Evolutionary conservation across 2,797 vertebrate species (phyloP), one percentile per base, ranked within the genome.

Genomic region (Oreochromis mossambicus): DNA sequence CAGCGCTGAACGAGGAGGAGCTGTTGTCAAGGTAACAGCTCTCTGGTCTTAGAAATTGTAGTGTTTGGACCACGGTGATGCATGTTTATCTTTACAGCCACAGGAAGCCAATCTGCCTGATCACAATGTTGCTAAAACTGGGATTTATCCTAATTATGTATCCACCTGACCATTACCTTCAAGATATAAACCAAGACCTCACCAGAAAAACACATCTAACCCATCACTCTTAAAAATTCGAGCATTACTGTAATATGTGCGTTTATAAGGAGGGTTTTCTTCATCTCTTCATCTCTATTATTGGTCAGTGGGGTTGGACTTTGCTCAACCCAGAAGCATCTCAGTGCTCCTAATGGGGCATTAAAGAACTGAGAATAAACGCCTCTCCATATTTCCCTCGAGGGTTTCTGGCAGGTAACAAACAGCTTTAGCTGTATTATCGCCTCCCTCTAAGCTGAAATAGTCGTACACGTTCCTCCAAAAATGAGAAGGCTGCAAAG

Each of bases 1-100:
- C 80, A 19, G 61, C 26, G 36, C 75, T 41, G 83, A 84, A 61
- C 7, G 3, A 80, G 86, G 77, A 43, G 19, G 83, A 70, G 83
- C 61, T 2, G 94, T 95, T 93, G 92, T 88, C 95, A 94, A 77
- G 92, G 95, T 81, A 95, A 96, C 94, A 26, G 88, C 86, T 14
- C 77, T 84, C 87, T 36, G 61, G 66, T 86, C 73, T 86, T 77
- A 85, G 70, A 88, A 88, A 88, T 82, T 75, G 76, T 83, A 77
- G 76, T 85, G 89, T 93, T 92, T 86, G 89, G 77, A 76, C 34
- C 85, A 66, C 8, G 2, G 77, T 12, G 17, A 73, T 83, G 83
- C 79, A 19, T 78, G 83, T 94, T 94, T 93, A 89, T 92, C 84
- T 94, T 93, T 95, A 78, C 87, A 92, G 77, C 77, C 82, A 87